A percentile compares a stretch with the other conserved stretches of the same genome.
phyloP scores from a whole-genome alignment of 2,113 vertebrate species.

The Lates calcarifer region DNA sequence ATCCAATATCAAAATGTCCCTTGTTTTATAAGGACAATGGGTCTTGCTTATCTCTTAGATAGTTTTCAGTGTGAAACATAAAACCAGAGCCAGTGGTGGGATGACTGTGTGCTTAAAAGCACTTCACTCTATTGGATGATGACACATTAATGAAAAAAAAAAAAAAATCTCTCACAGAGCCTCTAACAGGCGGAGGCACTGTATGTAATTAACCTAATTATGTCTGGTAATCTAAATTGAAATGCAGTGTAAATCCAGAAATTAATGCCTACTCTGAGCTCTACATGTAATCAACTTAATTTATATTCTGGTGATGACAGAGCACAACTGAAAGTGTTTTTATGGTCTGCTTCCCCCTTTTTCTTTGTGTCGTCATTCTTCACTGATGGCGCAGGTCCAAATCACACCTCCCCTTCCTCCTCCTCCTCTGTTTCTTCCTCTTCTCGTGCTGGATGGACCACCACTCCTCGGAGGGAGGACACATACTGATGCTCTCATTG shows the following conservation, averaged over 20 bases:
- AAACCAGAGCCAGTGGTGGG: not conserved
- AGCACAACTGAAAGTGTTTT: constrained; percentile 1
- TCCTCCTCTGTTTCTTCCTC: constrained; percentile 17
- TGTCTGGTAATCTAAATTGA: constrained; percentile 34
- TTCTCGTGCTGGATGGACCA: constrained; percentile 13
- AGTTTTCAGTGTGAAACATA: not conserved
- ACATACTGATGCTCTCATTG: constrained; percentile 36
- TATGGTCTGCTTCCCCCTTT: not conserved
- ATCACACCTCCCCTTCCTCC: constrained; percentile 28
- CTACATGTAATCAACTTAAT: constrained; percentile 38
- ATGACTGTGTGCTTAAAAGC: constrained; percentile 12
- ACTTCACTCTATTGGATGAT: constrained; percentile 2
- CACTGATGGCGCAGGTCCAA: constrained; percentile 33
- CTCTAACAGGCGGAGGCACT: constrained; percentile 21
- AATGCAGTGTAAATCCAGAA: constrained; percentile 46
- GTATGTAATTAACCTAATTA: constrained; percentile 63
- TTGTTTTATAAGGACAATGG: not conserved
- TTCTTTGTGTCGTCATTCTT: constrained; percentile 13
- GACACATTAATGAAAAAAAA: constrained; percentile 5
- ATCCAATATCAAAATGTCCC: not conserved
- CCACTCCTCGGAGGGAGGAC: constrained; percentile 38
- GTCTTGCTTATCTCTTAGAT: not conserved
- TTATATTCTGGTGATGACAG: constrained; percentile 15
- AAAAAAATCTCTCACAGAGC: not conserved
- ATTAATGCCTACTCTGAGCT: constrained; percentile 40